These are phyloP conservation scores for Pseudomyrmex gracilis DNA, from an alignment of 1,140 invertebrate species.

Conservation along the genomic window DNA sequence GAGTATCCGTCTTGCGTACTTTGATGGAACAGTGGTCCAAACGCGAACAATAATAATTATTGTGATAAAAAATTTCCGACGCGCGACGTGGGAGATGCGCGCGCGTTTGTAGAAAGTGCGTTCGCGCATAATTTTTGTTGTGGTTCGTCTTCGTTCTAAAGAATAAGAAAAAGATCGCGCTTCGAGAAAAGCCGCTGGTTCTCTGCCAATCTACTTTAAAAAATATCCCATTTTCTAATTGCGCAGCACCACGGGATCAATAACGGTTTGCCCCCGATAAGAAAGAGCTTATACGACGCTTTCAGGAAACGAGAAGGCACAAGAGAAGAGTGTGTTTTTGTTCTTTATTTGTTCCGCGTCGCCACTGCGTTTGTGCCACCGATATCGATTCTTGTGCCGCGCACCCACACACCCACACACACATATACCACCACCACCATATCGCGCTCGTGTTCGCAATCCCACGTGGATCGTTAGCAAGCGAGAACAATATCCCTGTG, in stretches of 20 bases:
- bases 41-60: not conserved
- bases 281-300: not conserved
- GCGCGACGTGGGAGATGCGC: not conserved
- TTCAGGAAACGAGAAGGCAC: not conserved
- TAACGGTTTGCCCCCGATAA: conserved; percentile 38
- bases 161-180: not conserved
- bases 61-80: not conserved
- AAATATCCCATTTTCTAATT: conserved; percentile 20
- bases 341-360: conserved; percentile 5
- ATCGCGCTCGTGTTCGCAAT: not conserved
- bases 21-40: conserved; percentile 5
- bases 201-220: conserved; percentile 4
- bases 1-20: conserved; percentile 39
- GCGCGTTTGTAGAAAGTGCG: too few species aligned
- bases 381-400: conserved; percentile 26
- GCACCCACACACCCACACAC: too few species aligned
- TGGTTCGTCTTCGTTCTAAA: not conserved
- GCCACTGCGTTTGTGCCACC: not conserved
- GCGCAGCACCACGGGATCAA: conserved; percentile 14
- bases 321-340: conserved; percentile 7
- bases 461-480: conserved; percentile 16
- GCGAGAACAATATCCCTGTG: conserved; percentile 13
- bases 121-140: not conserved
- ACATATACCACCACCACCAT: not conserved
- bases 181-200: not conserved